Base-by-base conservation (phyloP, 2,888 invertebrate genomes). In the Diogma glabrata region DNA sequence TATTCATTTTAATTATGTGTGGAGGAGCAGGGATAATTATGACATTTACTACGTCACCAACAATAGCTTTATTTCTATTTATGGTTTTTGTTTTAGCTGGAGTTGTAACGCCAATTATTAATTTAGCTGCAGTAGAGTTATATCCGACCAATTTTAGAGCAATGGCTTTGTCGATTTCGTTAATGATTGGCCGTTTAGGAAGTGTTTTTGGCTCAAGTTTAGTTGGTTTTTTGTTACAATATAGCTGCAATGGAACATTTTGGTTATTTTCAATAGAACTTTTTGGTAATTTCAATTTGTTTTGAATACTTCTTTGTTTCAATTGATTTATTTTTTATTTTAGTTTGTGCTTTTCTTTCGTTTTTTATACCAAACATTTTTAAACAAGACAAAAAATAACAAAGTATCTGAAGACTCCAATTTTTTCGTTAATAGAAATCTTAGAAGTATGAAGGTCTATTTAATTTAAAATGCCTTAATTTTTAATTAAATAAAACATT, bases 121-220 rank as follows among this genome's bases (percentile, higher is more conserved):
- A 63, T 57, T 63, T 65, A 6, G 60, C 63, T 10, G 63, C 65
- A 7, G 64, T 67, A 3, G 67, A 67, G 49, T 51, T 67, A 4
- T 67, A 61, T 57, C 67, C 67, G 22, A 67, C 67, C 3, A 58
- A 63, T 47, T 58, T 66, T 45, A 63, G 67, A 57, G 75, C 70
- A 16, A 75, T 74, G 74, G 75, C 74, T 17, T 60, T 75, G 47
- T 73, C 74, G 26, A 70, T 75, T 51, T 72, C 74, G 0, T 59
- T 75, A 3, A 74, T 74, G 73, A 69, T 72, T 60, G 75, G 75
- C 14, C 65, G 75, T 23, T 53, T 63, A 30, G 75, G 75, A 1
- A 73, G 73, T 46, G 70, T 74, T 50, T 64, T 69, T 17, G 75
- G 75, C 3, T 69, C 72, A 2, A 72, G 73, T 57, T 55, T 72